These are phyloP conservation scores for Grus americana DNA, from an alignment of 2,113 vertebrate genomes.

Conservation along the genomic window DNA sequence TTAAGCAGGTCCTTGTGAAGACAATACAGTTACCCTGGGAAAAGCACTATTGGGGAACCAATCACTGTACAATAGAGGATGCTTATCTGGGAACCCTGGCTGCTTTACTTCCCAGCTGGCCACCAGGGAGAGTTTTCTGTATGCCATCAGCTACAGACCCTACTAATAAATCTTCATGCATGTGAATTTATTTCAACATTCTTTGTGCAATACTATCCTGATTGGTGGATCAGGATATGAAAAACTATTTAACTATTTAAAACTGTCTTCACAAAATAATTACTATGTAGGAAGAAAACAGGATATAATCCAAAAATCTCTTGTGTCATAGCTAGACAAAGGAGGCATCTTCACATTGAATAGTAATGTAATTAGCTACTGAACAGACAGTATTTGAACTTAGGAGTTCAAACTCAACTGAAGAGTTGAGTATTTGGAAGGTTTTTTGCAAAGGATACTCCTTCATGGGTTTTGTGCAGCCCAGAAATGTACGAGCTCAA, in stretches of 20 bases:
- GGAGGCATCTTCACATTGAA: background rate
- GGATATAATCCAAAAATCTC: background rate
- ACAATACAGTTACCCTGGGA: background rate
- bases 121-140: background rate
- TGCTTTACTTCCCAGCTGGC: background rate
- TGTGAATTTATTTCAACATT: background rate
- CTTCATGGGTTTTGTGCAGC: background rate
- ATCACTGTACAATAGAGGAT: background rate
- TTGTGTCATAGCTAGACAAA: background rate
- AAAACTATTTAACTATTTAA: background rate
- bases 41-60: background rate
- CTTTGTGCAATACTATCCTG: background rate
- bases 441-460: background rate
- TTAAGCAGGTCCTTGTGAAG: background rate
- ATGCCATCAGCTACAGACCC: background rate
- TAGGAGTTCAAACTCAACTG: background rate
- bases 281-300: background rate
- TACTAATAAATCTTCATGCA: background rate
- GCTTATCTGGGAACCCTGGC: background rate
- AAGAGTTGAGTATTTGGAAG: background rate
- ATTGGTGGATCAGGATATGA: background rate
- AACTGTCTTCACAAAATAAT: background rate
- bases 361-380: background rate
- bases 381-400: background rate
- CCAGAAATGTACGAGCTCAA: background rate